Evolutionary conservation across 2,888 invertebrate genomes (phyloP), one percentile per base, ranked within the genome.

Genomic region (Drosophila mimetica): DNA sequence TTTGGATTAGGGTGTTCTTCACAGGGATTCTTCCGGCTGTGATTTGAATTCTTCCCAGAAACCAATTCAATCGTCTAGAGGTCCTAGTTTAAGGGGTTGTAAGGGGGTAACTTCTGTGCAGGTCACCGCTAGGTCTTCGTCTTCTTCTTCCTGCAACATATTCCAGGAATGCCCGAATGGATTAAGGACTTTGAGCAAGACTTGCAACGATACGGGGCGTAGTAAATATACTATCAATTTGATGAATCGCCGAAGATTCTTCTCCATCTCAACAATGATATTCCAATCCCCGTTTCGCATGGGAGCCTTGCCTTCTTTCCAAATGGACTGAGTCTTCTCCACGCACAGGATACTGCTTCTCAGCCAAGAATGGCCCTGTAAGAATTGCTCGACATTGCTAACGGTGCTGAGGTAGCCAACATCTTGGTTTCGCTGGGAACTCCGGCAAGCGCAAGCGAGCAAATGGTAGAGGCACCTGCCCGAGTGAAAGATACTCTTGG

Each of bases 111-210:
- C 14, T 18, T 18, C 59, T 2, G 32, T 32, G 11, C 22, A 11
- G 30, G 20, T 8, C 16, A n/a, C 53, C 11, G 14, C 14, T 3
- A 8, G 6, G 5, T 57, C 57, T 1, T 37, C 53, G 1, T 36
- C 25, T n/a, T 1, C 5, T 1, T 50, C 55, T 1, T 37, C 57
- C 18, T 44, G 41, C 25, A 18, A 5, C 59, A 32, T 59, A 28
- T 60, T 60, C 59, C 59, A 60, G 25, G 59, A 44, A 14, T 60
- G 59, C 4, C 60, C 59, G 7, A 59, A 16, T 2, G 59, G 59
- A 36, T 44, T 60, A 5, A 60, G 60, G 28, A 60, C 16, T 14
- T 20, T 59, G 2, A 60, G 13, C 28, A 60, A 6, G n/a, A 60
- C 25, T 18, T 44, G 4, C 0, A 28, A 34, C 11, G 42, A 13